Evolutionary conservation across 2,113 vertebrate genomes (phyloP).

Genomic region (Prunella fulvescens): DNA sequence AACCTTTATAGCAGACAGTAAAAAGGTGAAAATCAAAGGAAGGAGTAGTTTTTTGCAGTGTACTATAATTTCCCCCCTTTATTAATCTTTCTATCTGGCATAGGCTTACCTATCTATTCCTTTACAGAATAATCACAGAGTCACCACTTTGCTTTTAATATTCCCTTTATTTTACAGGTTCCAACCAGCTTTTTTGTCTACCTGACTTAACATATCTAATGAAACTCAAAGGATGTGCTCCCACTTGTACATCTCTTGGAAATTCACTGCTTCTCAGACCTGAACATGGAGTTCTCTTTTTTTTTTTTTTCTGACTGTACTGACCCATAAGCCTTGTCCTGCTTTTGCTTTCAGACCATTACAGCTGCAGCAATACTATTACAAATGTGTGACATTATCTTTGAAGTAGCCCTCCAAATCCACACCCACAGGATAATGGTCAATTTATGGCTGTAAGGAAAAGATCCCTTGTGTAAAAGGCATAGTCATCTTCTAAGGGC

Average conservation of each 20-base stretch:
- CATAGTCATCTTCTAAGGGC: background rate
- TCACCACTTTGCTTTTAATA: background rate
- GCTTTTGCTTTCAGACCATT: background rate
- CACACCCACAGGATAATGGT: background rate
- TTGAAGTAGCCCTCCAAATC: background rate
- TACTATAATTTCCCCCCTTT: background rate
- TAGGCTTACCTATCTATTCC: background rate
- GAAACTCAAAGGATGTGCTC: background rate
- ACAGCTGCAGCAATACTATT: background rate
- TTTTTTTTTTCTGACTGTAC: background rate
- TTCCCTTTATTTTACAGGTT: background rate
- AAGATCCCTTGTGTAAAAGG: background rate
- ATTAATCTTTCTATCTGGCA: conserved; percentile 2
- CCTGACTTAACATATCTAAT: background rate
- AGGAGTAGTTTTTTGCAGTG: background rate
- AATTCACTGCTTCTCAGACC: background rate
- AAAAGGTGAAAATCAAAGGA: background rate
- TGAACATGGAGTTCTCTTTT: background rate
- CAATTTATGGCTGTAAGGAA: background rate
- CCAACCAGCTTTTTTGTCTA: background rate
- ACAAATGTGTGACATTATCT: background rate
- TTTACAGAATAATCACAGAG: background rate
- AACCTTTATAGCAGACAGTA: background rate
- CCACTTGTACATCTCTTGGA: background rate
- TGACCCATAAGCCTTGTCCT: background rate